Evolutionary conservation across 2,888 invertebrate species (phyloP).

Genomic region (Lithodes maja): DNA sequence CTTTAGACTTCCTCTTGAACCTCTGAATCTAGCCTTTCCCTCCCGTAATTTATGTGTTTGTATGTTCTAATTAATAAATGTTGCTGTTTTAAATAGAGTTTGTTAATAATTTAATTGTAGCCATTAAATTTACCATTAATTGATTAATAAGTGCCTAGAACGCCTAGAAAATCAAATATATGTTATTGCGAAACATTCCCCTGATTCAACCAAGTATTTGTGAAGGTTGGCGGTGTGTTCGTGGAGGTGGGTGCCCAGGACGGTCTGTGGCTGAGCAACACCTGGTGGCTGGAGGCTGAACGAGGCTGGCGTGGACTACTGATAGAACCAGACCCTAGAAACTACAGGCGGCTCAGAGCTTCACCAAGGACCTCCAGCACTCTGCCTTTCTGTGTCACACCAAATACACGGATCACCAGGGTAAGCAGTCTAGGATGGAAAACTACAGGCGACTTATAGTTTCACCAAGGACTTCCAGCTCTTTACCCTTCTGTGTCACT

Average conservation of each 20-base stretch:
- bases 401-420: no score
- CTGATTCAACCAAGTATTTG: neutral
- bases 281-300: slow-evolving; percentile 44
- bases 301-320: slow-evolving; percentile 36
- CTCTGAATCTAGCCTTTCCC: no score
- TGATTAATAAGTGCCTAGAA: neutral
- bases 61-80: no score
- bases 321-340: slow-evolving; percentile 37
- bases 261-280: slow-evolving; percentile 44
- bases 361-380: slow-evolving; percentile 27
- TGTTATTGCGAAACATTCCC: neutral
- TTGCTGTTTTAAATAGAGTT: no score
- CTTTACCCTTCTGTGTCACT: slow-evolving; percentile 4
- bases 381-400: slow-evolving; percentile 8
- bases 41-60: no score
- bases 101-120: no score
- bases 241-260: slow-evolving; percentile 49
- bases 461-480: no score
- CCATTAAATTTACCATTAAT: neutral
- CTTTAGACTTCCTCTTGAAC: no score
- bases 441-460: no score
- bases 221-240: slow-evolving; percentile 25
- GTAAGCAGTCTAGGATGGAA: no score
- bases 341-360: neutral
- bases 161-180: neutral